Base-by-base conservation (phyloP, 1,140 invertebrate genomes). In the Drosophila jambulina region DNA sequence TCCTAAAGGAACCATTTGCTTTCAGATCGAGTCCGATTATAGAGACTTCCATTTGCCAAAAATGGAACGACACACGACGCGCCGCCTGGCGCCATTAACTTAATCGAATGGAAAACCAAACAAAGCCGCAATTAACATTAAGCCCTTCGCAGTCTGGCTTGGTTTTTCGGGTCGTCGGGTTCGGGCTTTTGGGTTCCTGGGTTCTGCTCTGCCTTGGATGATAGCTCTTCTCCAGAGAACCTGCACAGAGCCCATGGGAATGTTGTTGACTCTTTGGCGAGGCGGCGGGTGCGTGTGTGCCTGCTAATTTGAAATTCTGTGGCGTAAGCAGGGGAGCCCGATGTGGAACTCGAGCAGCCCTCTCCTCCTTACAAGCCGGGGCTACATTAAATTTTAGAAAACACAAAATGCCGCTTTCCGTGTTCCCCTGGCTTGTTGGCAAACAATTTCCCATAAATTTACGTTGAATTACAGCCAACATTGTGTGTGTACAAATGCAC, bases 401-500 rank as follows among this genome's bases (percentile, higher is more conserved):
- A 91, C 86, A 90, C 82, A 90, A 85, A 88, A 85, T 85, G 85
- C 67, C 70, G 68, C 70, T 82, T 75, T 78, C 49, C 54, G 48
- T 74, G 65, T 65, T 78, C 62, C 63, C 48, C 7, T 25, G 53
- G 74, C 70, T 67, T 57, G 68, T 67, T 62, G 68, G 62, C 78
- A 91, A 90, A 84, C 86, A 85, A 85, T 82, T 90, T 91, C 78
- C 48, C 86, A 90, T 90, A 90, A 88, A 84, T 88, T 88, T 75
- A 65, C 80, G 78, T 81, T 71, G 56, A 88, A 88, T 88, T 87
- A 71, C 72, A 80, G 75, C 71, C 84, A 53, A 61, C 80, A 87
- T 68, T 80, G 79, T 80, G 69, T 80, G 82, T 80, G 74, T 68
- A 78, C 58, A 71, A 90, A 76, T 85, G 86, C 75, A 91, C 36